Conservation (phyloP, 2,113 vertebrate genomes). For the Nettapus auritus region DNA sequence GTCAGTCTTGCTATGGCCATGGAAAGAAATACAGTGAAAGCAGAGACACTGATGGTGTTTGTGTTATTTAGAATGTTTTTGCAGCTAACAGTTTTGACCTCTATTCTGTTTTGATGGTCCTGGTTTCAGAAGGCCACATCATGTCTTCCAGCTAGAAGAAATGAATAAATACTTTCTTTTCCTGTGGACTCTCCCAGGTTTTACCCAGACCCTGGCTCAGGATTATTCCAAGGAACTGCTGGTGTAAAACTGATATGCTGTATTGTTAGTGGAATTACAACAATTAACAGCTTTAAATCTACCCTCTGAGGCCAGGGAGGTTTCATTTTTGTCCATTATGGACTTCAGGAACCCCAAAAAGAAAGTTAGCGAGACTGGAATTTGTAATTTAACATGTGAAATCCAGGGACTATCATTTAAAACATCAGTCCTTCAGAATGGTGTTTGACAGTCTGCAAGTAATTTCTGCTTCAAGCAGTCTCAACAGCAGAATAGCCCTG, state of each 20-base stretch:
- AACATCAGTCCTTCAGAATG: constrained; percentile 28
- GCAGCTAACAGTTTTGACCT: constrained; percentile 57
- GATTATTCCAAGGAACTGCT: background rate
- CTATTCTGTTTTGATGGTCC: constrained; percentile 32
- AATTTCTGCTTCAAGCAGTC: constrained; percentile 49
- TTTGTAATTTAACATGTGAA: constrained; percentile 10
- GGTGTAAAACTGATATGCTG: background rate
- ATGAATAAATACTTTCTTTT: constrained; percentile 29
- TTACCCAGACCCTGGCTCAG: background rate
- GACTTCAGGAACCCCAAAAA: background rate
- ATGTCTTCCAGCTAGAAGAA: constrained; percentile 43
- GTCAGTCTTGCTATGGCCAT: background rate
- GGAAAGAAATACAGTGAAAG: constrained; percentile 70
- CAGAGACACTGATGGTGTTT: constrained; percentile 47
- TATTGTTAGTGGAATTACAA: background rate
- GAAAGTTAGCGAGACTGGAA: background rate
- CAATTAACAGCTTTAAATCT: background rate
- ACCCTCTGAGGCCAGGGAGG: background rate
- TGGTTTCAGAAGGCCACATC: constrained; percentile 23
- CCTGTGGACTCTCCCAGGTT: constrained; percentile 28
- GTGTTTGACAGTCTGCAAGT: constrained; percentile 37
- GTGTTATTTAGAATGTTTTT: constrained; percentile 61
- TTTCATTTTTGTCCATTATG: background rate
- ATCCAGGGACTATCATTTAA: background rate
- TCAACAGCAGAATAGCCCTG: constrained; percentile 26